phyloP scores from a whole-genome alignment of 2,888 invertebrate genomes.

The Argyresthia albistria region DNA sequence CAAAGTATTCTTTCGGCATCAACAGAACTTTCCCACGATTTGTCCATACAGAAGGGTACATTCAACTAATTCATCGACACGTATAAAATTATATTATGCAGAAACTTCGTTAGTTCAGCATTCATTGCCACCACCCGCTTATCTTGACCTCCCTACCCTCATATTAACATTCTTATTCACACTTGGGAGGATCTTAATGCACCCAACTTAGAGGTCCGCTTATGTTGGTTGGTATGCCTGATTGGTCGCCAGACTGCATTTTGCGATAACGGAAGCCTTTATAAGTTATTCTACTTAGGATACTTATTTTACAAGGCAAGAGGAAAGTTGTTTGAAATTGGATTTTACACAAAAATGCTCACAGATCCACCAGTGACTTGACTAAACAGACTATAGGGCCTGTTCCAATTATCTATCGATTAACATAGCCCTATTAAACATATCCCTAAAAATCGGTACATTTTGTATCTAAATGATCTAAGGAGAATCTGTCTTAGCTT shows the following conservation, averaged over 20 bases:
- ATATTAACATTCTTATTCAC: too few relatives aligned
- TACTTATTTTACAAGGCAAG: background rate
- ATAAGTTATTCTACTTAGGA: background rate
- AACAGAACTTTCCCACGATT: too few relatives aligned
- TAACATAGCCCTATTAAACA: too few relatives aligned
- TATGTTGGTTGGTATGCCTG: background rate
- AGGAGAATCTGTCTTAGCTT: too few relatives aligned
- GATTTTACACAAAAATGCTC: background rate
- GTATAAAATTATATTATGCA: background rate
- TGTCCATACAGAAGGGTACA: too few relatives aligned
- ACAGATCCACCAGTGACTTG: background rate
- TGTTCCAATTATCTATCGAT: too few relatives aligned
- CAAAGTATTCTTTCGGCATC: too few relatives aligned
- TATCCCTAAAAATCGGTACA: too few relatives aligned
- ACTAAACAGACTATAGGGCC: too few relatives aligned
- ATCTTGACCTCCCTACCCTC: background rate
- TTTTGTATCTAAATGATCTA: too few relatives aligned
- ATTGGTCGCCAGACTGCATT: constrained; percentile 1
- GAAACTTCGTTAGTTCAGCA: constrained; percentile 1
- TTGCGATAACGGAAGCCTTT: background rate
- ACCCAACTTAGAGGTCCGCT: background rate
- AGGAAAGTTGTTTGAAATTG: background rate
- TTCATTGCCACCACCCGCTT: background rate
- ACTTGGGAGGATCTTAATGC: too few relatives aligned
- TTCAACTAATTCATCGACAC: constrained; percentile 2